Base-by-base conservation (phyloP, 2,113 vertebrate species). In the Salminus brasiliensis region DNA sequence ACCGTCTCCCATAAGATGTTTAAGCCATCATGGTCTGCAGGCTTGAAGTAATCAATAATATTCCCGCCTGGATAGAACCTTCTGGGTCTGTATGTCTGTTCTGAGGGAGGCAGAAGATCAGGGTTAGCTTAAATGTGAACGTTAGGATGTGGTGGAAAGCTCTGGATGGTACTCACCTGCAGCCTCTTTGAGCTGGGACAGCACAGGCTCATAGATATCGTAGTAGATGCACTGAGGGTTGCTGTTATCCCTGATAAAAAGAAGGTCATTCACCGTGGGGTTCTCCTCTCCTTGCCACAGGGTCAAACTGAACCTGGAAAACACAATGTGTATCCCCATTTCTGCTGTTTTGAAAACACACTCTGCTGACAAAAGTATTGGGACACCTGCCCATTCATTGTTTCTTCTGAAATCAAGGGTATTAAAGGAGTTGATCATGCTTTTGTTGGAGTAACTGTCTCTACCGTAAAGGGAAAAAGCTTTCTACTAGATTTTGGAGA, bases 171-270 rank as follows among this genome's bases (percentile, higher is more conserved):
- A 74, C 94, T 85, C 89, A 95, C 94, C 59, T 13, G 89, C 91
- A 23, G 89, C 89, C 79, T 94, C 43, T 88, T 93, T 95, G 73
- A 96, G 94, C 53, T 88, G 83, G 0, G 94, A 93, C 65, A 95
- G 88, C 30, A 94, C 85, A 0, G 95, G 95, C 32, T 96, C 95
- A 3, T 94, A 95, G 70, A 96, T 91, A 81, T 96, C 95, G 0
- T 96, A 95, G 89, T 95, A 96, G 86, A 95, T 89, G 68, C 90
- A 83, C 71, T 92, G 82, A 15, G 87, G 59, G n/a, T 91, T 83
- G 8, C 81, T 92, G 90, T 94, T 94, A 82, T 95, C 94, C n/a
- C 95, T 88, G 71, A 96, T 68, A 34, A 95, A 95, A 70, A 96
- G 89, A 25, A 96, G 92, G 79, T 96, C 94, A 0, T 91, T 90